Evolutionary conservation across 2,888 invertebrate species (phyloP), one percentile per base, ranked within the genome.

Genomic region (Deilephila porcellus): DNA sequence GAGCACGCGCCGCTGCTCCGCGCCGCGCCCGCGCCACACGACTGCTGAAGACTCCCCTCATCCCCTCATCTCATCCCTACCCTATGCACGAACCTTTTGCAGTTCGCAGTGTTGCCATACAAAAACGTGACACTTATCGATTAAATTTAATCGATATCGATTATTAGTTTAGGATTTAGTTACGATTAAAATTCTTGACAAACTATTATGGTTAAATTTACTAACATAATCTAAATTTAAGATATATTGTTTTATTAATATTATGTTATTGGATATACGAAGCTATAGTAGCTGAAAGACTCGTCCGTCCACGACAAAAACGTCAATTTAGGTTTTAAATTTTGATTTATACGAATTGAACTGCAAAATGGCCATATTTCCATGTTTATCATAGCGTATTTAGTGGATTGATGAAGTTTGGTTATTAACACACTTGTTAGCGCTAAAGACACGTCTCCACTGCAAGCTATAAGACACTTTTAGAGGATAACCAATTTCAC

Each of bases 1-100:
- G 94, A 93, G 83, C 91, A 90, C 87, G 91, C 92, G 82, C 93
- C 93, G 84, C 84, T 93, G 89, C 93, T 93, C 80, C 89, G 90
- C 76, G 86, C 86, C 86, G 81, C 88, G 85, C 85, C 86, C 80
- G 86, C 85, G 79, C 83, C 86, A 75, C 88, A 83, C 83, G 80
- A 82, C 85, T 90, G 91, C 88, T 89, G 91, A 89, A 76, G 83
- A 76, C 76, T 85, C 79, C 72, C 72, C 60, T 75, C 74, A 53
- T 75, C 74, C 74, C 77, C 60, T 59, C 70, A 75, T 76, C 78
- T 53, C 32, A 63, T 77, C 76, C 71, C 45, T 8, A 63, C 59
- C 73, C 72, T 32, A 64, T 14, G 64, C 53, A 11, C 25, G 45
- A 45, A 25, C 67, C 53, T 70, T 75, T 75, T 77, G 74, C 72